Evolutionary conservation across 2,888 invertebrate genomes (phyloP).

Genomic region (Fragum whitleyi): DNA sequence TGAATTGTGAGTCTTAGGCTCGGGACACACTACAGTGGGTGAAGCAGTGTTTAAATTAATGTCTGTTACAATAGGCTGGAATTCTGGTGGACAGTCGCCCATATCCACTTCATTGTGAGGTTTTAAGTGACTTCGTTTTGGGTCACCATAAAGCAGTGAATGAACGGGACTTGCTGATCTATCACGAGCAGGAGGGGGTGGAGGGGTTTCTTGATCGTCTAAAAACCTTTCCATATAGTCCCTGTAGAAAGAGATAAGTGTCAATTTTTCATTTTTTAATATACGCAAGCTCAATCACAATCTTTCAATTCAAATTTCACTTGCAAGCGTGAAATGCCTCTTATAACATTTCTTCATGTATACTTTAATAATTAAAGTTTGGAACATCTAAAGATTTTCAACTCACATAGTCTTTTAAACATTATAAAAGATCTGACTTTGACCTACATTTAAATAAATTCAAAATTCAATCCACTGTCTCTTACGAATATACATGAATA

Average conservation of each 20-base stretch:
- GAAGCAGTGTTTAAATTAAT: conserved; percentile 65
- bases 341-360: no score
- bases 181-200: conserved; percentile 72
- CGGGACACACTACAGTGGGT: conserved; percentile 60
- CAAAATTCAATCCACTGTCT: no score
- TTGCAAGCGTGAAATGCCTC: no score
- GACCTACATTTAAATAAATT: no score
- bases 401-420: no score
- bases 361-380: no score
- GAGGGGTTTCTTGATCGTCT: conserved; percentile 88
- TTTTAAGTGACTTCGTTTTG: conserved; percentile 83
- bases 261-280: no score
- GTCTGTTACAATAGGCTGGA: conserved; percentile 57
- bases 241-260: conserved; percentile 81
- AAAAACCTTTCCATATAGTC: conserved; percentile 97
- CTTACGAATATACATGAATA: no score
- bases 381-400: no score
- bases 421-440: no score
- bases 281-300: no score
- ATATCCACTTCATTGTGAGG: conserved; percentile 66
- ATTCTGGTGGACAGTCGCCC: conserved; percentile 46
- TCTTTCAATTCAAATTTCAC: no score
- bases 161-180: conserved; percentile 91
- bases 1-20: conserved; percentile 36
- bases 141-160: conserved; percentile 86